These are phyloP conservation scores for Psittacula derbiana DNA, from an alignment of 2,797 vertebrate species.

Conservation along the genomic window DNA sequence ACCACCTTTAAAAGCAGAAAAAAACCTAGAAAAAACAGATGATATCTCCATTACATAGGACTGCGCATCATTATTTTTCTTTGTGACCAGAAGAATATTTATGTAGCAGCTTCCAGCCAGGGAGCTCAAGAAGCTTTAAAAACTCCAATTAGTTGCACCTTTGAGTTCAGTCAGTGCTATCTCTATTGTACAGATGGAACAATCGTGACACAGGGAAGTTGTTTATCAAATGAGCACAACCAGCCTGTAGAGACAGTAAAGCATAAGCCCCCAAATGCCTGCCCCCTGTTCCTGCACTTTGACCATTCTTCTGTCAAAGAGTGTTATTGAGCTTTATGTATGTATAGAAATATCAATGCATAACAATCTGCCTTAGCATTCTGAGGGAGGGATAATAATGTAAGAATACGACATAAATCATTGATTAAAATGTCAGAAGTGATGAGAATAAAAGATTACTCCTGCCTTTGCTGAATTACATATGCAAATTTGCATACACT, in stretches of 20 bases:
- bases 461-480: conserved; percentile 63
- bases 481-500: conserved; percentile 49
- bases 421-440: conserved; percentile 69
- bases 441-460: conserved; percentile 69
- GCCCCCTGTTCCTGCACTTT: neutral
- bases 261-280: neutral
- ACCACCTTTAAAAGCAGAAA: neutral
- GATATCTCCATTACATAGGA: neutral
- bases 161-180: conserved; percentile 10
- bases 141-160: conserved; percentile 1
- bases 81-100: conserved; percentile 20
- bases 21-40: neutral
- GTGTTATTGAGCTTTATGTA: conserved; percentile 53
- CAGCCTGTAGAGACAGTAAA: neutral
- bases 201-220: neutral
- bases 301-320: neutral
- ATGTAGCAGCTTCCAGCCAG: neutral
- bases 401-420: conserved; percentile 57
- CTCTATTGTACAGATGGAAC: conserved; percentile 24
- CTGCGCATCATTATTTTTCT: conserved; percentile 1
- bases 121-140: conserved; percentile 14
- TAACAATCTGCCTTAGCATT: conserved; percentile 55
- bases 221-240: conserved; percentile 34
- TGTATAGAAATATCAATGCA: conserved; percentile 50
- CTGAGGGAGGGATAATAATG: conserved; percentile 40